Evolutionary conservation across 2,888 invertebrate genomes (phyloP), one percentile per base, ranked within the genome.

Genomic region (Nesidiocoris tenuis): DNA sequence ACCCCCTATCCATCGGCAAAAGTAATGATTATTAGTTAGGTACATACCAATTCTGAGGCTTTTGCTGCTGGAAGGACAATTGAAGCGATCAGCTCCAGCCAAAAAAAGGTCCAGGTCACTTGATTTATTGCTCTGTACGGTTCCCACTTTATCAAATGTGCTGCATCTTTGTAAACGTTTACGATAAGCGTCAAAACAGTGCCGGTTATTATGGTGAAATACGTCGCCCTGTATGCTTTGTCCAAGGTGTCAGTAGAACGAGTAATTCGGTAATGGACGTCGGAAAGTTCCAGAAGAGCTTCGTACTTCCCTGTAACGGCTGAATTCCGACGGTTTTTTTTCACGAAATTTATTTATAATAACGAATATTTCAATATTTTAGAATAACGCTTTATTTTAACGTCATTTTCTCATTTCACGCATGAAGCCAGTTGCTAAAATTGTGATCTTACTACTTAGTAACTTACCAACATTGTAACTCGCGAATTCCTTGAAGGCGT

Each of bases 211-310:
- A 65, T n/a, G 39, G 25, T 70, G 17, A 59, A 70, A 57, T 70
- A 59, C 23, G 57, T 22, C 12, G 23, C 18, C 1, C 24, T 22
- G 17, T 70, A 70, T 7, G 59, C 59, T 56, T 23, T 21, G 18
- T 70, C 59, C 9, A 70, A 25, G 24, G 56, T 9, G 1, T n/a
- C 17, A 7, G 59, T 59, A 3, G 70, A 56, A 9, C 56, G 24
- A 9, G 23, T 54, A 21, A 70, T 56, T 2, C n/a, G n/a, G 19
- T 70, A 70, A 24, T 70, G 70, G 59, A 21, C 70, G 59, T 70
- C 70, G 5, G 24, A 70, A 57, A 70, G 56, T 25, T 18, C 17
- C n/a, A 17, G 23, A 5, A 70, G 59, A 17, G 25, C 1, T 23
- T 16, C 59, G 9, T 19, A 18, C 17, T 70, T 59, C 17, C 25